Base-by-base conservation (phyloP, 2,113 vertebrate genomes). In the Sorex araneus region DNA sequence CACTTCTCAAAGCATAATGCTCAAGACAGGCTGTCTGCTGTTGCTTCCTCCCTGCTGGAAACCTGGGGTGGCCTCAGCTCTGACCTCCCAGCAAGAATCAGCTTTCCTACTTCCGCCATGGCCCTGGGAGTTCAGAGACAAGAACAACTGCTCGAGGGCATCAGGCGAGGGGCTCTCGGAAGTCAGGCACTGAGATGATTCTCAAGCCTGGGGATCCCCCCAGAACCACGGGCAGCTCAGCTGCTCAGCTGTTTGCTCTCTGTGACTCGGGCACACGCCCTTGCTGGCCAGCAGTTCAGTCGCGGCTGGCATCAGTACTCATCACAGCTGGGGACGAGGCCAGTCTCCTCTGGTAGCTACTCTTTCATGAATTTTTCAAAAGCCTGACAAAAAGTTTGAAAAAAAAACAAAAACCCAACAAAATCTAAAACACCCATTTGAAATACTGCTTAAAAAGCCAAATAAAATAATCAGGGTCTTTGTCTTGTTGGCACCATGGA, bases 361-460 rank as follows among this genome's bases (percentile, higher is more conserved):
- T 67, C 71, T 16, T 66, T 40, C 32, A 77, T 16, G 23, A 11
- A 28, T 6, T 4, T 83, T 76, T 74, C 80, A 11, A 69, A 81
- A 83, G 40, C 40, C 73, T 34, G 28, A 66, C 6, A 19, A 78
- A 66, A 60, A 47, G 84, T 63, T 50, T 76, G 28, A 28, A 66
- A 60, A 60, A 60, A 60, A 60, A 16, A 7, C 50, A 54, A 8
- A 54, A n/a, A n/a, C n/a, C n/a, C n/a, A n/a, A n/a, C n/a, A n/a
- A n/a, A 23, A 6, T 19, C 19, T 21, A 60, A 60, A 66, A 16
- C 43, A 91, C 78, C 76, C 57, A 15, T 36, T 71, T 57, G 83
- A 93, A 86, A 83, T 34, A 88, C 8, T 70, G n/a, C 30, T 34
- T 28, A 64, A 84, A 54, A 83, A 75, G 64, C 82, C 54, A 71